Evolutionary conservation across 2,797 vertebrate species (phyloP), one percentile per base, ranked within the genome.

Genomic region (Hippoglossus hippoglossus): DNA sequence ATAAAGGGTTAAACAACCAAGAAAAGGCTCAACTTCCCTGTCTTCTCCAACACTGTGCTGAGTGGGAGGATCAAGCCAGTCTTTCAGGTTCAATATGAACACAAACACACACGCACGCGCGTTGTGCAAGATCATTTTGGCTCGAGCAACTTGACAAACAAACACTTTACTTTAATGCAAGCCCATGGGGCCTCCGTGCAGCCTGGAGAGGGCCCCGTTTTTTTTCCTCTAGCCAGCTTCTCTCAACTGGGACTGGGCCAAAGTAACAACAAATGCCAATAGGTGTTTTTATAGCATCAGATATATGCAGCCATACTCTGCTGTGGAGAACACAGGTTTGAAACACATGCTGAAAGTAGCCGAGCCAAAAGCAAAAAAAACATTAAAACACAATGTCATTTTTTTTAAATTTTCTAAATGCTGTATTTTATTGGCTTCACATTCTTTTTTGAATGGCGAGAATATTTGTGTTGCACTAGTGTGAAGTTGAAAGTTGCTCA

Each of bases 41-140:
- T 51, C 22, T 28, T 36, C 28, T 31, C 63, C 75, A 46, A 55
- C 36, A 41, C 44, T 16, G 36, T 15, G 52, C 34, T 25, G 50
- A 63, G 73, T 50, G 53, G 62, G 61, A 24, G 61, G 71, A 67
- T 26, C 26, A 61, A 60, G 25, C 34, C 41, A 47, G 77, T 51
- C 50, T 59, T 60, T 65, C 61, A 67, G 72, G 68, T 75, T 71
- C 46, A 52, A 59, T 31, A 25, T 13, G 28, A 46, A 74, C 59
- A 68, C 65, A 51, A 51, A 62, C 49, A 69, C 65, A 78, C 50
- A 59, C 73, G 59, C 59, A 44, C 64, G 26, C 49, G 19, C 15
- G 21, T n/a, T 44, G 19, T 34, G 44, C 41, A 64, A 44, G 34
- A 28, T 65, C 13, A 53, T 12, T 56, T 25, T 55, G 53, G 49